Percentiles rank a stretch among this genome's conserved stretches.
phyloP scores from a whole-genome alignment of 1,140 invertebrate species.

The Achatina immaculata region DNA sequence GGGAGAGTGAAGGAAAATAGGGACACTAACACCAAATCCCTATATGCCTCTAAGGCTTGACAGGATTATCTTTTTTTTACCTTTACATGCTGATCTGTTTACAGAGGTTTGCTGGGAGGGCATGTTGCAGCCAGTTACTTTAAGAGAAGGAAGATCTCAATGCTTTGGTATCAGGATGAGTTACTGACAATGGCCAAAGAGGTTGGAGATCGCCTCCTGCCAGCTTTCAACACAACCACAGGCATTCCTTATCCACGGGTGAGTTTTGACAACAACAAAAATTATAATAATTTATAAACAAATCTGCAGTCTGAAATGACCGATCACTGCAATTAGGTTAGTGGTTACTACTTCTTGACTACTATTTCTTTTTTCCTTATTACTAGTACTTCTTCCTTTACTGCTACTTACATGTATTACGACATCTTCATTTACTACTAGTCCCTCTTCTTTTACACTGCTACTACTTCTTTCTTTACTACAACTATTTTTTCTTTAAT shows the following conservation, averaged over 20 bases:
- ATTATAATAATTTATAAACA: neutral
- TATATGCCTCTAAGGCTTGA: too few species aligned
- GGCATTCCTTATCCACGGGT: conserved; percentile 96
- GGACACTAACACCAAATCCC: too few species aligned
- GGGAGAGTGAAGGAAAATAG: too few species aligned
- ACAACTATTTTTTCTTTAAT: too few species aligned
- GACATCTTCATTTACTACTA: too few species aligned
- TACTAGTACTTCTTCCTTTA: neutral
- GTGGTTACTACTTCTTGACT: neutral
- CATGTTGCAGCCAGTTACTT: conserved; percentile 90
- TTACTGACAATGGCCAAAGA: conserved; percentile 91
- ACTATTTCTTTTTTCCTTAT: neutral
- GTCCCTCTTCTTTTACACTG: too few species aligned
- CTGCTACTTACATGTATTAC: too few species aligned
- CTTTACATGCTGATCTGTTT: neutral
- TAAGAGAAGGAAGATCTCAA: conserved; percentile 79
- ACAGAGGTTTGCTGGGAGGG: conserved; percentile 89
- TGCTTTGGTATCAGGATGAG: conserved; percentile 94
- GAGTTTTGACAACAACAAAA: conserved; percentile 38
- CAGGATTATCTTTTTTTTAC: too few species aligned
- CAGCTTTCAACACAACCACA: conserved; percentile 98
- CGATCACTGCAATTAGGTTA: neutral
- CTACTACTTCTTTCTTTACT: too few species aligned
- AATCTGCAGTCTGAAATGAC: neutral
- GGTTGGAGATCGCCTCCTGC: conserved; percentile 89